Base-by-base conservation (phyloP, 2,113 vertebrate genomes). In the Ciconia boyciana region DNA sequence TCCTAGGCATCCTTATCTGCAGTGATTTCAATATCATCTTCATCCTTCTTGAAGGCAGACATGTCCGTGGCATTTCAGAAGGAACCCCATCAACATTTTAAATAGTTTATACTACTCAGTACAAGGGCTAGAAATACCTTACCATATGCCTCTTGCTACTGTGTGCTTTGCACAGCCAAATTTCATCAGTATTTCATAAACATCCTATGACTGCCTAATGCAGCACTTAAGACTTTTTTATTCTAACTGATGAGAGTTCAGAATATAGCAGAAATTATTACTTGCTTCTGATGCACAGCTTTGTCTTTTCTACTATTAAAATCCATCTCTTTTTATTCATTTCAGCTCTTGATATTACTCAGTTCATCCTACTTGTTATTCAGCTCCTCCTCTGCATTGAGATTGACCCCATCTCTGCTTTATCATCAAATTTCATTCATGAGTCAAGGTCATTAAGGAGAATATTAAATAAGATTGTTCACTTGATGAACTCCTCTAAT, bases 401-500 rank as follows among this genome's bases (percentile, higher is more conserved):
- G 82, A 88, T 24, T 96, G 94, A 95, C 85, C 82, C 68, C 87
- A 90, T 90, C 68, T 86, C 90, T 93, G 82, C 75, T 93, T 77
- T 95, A 96, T 90, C 94, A 93, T 94, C 85, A 94, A 58, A 91
- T 95, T 96, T 93, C 60, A 80, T 80, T 88, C 0, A 0, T 70
- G 71, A 93, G 87, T 96, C 90, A 80, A 83, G 93, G 94, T 94
- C 93, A 93, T 94, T 94, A 96, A 92, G 68, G 44, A 88, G 82
- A 94, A 88, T 94, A 95, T 95, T 95, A 96, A 96, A 92, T 90
- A 93, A 92, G 90, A 96, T 76, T 83, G 66, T 83, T 96, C 94
- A 92, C 85, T 95, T 88, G 90, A 96, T 94, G 85, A 96, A 93
- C 89, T 94, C 77, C 51, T 75, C 93, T 88, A 92, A 92, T 94